Conservation (phyloP, 2,113 vertebrate species). For the Balaeniceps rex region DNA sequence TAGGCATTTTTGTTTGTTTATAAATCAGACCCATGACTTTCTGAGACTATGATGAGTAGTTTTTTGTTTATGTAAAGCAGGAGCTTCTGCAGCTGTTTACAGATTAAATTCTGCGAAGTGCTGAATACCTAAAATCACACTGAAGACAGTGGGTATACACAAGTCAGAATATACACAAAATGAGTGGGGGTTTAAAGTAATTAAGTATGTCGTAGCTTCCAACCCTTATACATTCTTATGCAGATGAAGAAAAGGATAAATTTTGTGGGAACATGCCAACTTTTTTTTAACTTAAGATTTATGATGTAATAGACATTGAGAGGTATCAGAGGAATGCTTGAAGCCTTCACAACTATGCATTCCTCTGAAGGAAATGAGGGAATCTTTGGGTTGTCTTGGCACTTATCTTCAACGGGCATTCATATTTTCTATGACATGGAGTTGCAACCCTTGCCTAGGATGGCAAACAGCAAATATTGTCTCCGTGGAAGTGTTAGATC, state of each 20-base stretch:
- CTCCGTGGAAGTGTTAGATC: not conserved
- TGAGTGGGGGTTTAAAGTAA: not conserved
- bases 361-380: not conserved
- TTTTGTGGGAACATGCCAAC: not conserved
- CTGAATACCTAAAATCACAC: not conserved
- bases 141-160: not conserved
- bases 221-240: not conserved
- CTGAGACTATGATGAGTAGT: not conserved
- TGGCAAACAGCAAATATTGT: not conserved
- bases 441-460: not conserved
- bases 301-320: not conserved
- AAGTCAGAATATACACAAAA: not conserved
- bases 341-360: not conserved
- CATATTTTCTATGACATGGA: not conserved
- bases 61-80: constrained; percentile 12
- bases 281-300: not conserved
- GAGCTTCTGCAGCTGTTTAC: constrained; percentile 1
- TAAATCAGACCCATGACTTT: not conserved
- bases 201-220: not conserved
- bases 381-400: not conserved
- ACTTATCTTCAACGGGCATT: not conserved
- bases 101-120: not conserved
- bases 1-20: constrained; percentile 1
- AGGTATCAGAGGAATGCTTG: not conserved
- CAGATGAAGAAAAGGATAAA: not conserved